Evolutionary conservation across 2,797 vertebrate species (phyloP).

Genomic region (Pteropus rufus): DNA sequence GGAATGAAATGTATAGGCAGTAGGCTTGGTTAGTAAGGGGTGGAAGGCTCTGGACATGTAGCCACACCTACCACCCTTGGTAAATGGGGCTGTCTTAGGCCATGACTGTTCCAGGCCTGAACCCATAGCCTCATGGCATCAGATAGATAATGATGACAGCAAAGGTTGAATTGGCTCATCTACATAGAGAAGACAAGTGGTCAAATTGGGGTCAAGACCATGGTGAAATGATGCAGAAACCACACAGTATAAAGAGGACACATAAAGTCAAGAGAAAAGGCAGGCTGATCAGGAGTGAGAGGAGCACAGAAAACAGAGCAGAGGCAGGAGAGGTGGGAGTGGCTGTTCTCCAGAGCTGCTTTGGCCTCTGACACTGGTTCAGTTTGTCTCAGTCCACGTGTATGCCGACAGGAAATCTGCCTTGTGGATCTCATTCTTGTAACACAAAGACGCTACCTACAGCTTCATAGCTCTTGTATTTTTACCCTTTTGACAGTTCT

Average conservation of each 20-base stretch:
- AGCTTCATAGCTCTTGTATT: neutral
- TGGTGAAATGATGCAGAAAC: neutral
- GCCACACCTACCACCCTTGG: neutral
- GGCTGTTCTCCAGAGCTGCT: neutral
- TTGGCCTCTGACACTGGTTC: neutral
- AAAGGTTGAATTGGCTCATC: neutral
- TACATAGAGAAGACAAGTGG: neutral
- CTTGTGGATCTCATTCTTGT: neutral
- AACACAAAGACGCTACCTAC: neutral
- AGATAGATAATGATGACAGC: too few relatives aligned
- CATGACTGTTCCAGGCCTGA: neutral
- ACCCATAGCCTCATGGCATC: neutral
- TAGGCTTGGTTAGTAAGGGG: neutral
- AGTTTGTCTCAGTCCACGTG: neutral
- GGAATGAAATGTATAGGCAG: neutral
- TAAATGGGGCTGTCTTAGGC: neutral
- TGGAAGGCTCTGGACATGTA: neutral
- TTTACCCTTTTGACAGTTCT: neutral
- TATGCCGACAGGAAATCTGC: neutral
- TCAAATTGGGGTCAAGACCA: neutral
- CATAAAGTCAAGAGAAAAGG: neutral
- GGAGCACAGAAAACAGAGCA: neutral
- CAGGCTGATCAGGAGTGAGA: neutral
- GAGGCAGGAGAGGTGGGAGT: neutral
- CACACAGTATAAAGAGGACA: neutral